Conservation (phyloP, 92 coral and sea anemone genomes). For the Pocillopora meandrina region DNA sequence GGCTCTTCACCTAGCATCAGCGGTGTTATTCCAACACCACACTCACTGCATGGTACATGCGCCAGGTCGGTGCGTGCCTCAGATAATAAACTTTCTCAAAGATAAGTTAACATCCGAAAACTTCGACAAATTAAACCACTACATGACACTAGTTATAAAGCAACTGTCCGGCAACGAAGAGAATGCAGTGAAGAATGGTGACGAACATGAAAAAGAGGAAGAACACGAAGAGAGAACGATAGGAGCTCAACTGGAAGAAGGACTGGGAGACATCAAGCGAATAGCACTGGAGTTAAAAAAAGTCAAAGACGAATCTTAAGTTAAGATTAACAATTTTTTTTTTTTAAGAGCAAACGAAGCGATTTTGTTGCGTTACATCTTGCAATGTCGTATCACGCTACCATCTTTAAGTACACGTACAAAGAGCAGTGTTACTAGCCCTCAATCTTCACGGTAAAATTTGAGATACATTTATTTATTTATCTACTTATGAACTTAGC, state of each 20-base stretch:
- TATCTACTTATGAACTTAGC: no score
- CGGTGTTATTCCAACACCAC: conserved; percentile 87
- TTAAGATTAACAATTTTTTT: neutral
- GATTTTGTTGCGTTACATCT: neutral
- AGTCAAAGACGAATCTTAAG: conserved; percentile 28
- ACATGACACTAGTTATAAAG: conserved; percentile 91
- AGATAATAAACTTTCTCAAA: conserved; percentile 74
- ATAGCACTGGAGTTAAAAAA: conserved; percentile 79
- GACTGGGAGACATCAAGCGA: conserved; percentile 78
- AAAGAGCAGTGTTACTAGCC: no score
- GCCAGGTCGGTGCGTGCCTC: conserved; percentile 99
- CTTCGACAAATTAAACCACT: conserved; percentile 68
- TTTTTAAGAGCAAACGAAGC: neutral
- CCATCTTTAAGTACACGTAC: neutral
- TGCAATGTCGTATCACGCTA: neutral
- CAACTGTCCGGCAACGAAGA: conserved; percentile 76
- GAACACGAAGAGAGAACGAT: conserved; percentile 70
- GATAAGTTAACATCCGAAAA: conserved; percentile 76
- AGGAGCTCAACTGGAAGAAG: conserved; percentile 76
- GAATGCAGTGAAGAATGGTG: conserved; percentile 37
- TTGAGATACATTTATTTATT: no score
- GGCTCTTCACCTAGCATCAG: conserved; percentile 93
- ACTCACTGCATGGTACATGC: conserved; percentile 91
- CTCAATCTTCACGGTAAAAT: no score
- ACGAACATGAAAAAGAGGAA: conserved; percentile 17